Evolutionary conservation across 1,140 invertebrate genomes (phyloP).

Genomic region (Rhagoletis zephyria): DNA sequence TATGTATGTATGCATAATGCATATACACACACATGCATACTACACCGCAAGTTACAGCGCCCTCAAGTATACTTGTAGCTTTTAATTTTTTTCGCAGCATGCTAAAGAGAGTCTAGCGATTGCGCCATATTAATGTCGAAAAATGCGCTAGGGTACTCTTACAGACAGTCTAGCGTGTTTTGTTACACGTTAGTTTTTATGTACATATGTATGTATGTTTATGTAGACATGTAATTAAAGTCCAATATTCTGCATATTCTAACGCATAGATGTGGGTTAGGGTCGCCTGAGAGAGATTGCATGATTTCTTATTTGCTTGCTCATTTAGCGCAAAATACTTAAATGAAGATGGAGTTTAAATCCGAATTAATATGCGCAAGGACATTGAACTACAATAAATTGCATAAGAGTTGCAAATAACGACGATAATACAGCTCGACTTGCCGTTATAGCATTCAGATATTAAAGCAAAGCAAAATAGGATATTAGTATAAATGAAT

Average conservation of each 20-base stretch:
- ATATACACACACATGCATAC: neutral
- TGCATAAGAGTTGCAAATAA: too few species aligned
- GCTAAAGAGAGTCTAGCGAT: constrained; percentile 1
- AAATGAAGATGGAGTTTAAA: too few species aligned
- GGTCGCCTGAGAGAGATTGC: neutral
- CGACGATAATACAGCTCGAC: too few species aligned
- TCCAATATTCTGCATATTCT: neutral
- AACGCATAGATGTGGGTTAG: neutral
- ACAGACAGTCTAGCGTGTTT: neutral
- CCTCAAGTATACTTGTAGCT: neutral
- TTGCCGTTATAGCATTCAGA: too few species aligned
- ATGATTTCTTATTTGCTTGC: too few species aligned
- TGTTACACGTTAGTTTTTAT: neutral
- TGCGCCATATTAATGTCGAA: constrained; percentile 50
- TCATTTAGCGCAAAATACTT: too few species aligned
- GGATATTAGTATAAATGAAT: too few species aligned
- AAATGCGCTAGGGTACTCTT: constrained; percentile 29
- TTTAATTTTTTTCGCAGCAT: neutral
- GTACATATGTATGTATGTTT: neutral
- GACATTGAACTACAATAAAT: too few species aligned
- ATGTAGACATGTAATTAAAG: neutral
- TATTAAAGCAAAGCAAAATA: too few species aligned
- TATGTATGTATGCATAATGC: too few species aligned
- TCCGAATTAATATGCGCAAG: too few species aligned
- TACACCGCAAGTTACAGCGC: neutral